phyloP scores from a whole-genome alignment of 2,113 vertebrate species.

The Chaetorhynchus papuensis region DNA sequence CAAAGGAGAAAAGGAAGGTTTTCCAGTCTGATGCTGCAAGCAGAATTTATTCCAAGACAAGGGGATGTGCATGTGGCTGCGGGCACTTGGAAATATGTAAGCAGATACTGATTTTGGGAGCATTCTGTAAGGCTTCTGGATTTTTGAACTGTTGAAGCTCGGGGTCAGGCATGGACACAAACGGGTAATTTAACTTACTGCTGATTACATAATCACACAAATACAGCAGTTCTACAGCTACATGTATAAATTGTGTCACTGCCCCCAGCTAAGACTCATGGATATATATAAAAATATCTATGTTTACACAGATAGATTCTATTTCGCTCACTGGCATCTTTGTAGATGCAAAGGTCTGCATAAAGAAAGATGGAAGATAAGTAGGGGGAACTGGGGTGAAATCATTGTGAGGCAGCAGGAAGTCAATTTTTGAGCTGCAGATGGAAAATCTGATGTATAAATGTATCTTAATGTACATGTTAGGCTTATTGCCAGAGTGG shows the following conservation, averaged over 20 bases:
- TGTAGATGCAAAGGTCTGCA: not conserved
- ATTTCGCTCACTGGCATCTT: not conserved
- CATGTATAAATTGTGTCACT: not conserved
- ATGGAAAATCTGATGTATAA: not conserved
- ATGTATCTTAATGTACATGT: not conserved
- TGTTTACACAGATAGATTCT: not conserved
- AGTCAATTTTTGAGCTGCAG: not conserved
- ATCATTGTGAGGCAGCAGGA: not conserved
- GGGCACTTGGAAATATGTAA: not conserved
- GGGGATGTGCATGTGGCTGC: not conserved
- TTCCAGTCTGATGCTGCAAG: not conserved
- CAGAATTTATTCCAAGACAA: not conserved
- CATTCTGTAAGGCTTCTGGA: not conserved
- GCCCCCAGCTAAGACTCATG: not conserved
- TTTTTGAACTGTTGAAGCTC: not conserved
- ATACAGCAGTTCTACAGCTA: not conserved
- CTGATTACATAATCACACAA: not conserved
- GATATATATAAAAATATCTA: not conserved
- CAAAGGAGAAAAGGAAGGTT: not conserved
- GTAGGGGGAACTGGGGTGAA: not conserved
- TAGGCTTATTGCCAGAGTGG: not conserved
- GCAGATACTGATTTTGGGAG: not conserved
- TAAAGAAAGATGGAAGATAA: not conserved
- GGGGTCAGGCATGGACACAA: not conserved
- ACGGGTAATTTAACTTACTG: not conserved